Evolutionary conservation across 2,113 vertebrate genomes (phyloP).

Genomic region (Prochilodus magdalenae): DNA sequence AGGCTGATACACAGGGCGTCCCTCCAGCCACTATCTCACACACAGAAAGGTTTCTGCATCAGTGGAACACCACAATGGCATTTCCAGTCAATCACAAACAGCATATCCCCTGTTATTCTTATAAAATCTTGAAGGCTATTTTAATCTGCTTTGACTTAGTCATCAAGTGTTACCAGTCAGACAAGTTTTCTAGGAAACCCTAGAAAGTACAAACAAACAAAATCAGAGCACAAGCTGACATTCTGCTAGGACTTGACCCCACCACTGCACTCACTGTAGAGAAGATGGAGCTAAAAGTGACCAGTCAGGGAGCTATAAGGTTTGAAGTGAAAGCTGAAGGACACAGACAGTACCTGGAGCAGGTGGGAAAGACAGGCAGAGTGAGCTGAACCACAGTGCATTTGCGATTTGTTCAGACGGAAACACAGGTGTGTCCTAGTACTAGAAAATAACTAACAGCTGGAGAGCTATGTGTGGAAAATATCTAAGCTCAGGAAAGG

Average conservation of each 20-base stretch:
- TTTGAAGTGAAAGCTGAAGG: not conserved
- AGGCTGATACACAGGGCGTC: not conserved
- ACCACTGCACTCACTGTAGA: no score
- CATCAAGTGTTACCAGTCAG: not conserved
- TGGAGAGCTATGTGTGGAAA: not conserved
- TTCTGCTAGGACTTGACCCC: not conserved
- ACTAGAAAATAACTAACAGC: not conserved
- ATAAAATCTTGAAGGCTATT: not conserved
- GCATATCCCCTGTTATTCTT: not conserved
- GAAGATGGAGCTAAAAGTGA: no score
- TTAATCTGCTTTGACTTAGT: not conserved
- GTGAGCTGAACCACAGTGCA: not conserved
- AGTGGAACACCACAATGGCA: not conserved
- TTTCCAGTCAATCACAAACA: not conserved
- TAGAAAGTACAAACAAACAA: not conserved
- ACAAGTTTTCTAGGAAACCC: not conserved
- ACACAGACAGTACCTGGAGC: not conserved
- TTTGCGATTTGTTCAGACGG: not conserved
- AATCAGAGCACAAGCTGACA: not conserved
- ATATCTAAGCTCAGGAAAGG: constrained; percentile 21
- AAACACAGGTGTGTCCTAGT: not conserved
- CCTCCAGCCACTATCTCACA: not conserved
- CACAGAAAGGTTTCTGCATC: not conserved
- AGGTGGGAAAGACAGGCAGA: not conserved
- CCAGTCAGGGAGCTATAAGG: not conserved